Base-by-base conservation (phyloP, 2,888 invertebrate genomes). In the Philopedon plagiatum region DNA sequence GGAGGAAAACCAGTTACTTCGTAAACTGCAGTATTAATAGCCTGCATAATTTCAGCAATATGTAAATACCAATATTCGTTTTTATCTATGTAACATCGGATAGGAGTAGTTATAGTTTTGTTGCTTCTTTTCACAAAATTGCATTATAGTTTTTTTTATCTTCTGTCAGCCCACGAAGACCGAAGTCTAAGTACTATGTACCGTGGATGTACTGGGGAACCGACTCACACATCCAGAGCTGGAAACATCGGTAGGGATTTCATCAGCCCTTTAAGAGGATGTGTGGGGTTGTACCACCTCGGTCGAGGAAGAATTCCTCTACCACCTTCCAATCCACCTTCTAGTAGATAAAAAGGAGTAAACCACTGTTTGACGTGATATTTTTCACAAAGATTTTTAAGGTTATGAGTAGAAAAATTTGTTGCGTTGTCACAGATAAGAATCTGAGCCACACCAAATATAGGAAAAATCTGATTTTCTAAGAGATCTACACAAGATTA, bases 31-130 rank as follows among this genome's bases (percentile, higher is more conserved):
- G 51, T 63, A 63, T 63, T 63, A n/a, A 63, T 49, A 2, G 1
- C 63, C n/a, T 63, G 63, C 18, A 7, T 11, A 26, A 62, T 62
- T 41, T 62, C 11, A 8, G 21, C 41, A 46, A 62, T 62, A 23
- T 62, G 29, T 18, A 15, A 5, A 39, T 62, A 21, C 62, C 62
- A 62, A 5, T 62, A n/a, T 1, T 21, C 32, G 13, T 62, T 26
- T 8, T 44, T n/a, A 19, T 46, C 15, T 7, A 79, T 62, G 58
- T 74, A 81, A 0, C 79, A 75, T n/a, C 80, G 54, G 11, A 82
- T 79, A 21, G 77, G 77, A 2, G 78, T 78, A 4, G 78, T 73
- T 0, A 83, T 26, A 5, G 62, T 62, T 46, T 8, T 51, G 39
- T 54, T 54, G 13, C 32, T 62, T 18, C 69, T 19, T 15, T 69